Percentiles rank a stretch among this genome's conserved stretches.
phyloP scores from a whole-genome alignment of 2,888 invertebrate genomes.

The Priocnemis perturbator region DNA sequence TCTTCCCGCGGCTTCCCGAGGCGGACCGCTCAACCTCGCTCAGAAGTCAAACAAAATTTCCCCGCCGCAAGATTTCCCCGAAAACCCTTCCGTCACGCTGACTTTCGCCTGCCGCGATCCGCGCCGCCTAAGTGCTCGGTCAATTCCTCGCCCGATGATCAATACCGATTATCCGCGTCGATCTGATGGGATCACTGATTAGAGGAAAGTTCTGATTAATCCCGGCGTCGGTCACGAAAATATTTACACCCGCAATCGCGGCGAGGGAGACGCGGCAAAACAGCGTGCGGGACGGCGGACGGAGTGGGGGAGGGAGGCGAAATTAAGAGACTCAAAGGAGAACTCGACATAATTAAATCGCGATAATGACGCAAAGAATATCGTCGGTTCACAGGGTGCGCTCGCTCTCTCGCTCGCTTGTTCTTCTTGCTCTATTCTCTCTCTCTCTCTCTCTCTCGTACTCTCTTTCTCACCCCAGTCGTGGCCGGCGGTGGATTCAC shows the following conservation, averaged over 20 bases:
- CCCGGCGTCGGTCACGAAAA: slow-evolving; percentile 1
- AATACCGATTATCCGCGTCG: too few species aligned
- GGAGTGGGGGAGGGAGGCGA: slow-evolving; percentile 31
- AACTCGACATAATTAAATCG: slow-evolving; percentile 68
- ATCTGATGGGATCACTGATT: too few species aligned
- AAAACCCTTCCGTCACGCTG: too few species aligned
- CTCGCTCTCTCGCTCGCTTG: slow-evolving; percentile 3
- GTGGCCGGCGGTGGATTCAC: slow-evolving; percentile 33
- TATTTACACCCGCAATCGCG: slow-evolving; percentile 29
- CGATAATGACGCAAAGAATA: slow-evolving; percentile 71
- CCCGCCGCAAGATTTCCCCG: too few species aligned
- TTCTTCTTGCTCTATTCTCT: background rate
- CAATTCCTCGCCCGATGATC: too few species aligned
- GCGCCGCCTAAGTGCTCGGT: too few species aligned
- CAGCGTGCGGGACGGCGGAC: slow-evolving; percentile 5
- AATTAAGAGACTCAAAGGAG: slow-evolving; percentile 69
- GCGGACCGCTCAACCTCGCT: background rate
- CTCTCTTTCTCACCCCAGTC: slow-evolving; percentile 8
- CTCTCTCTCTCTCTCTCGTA: background rate
- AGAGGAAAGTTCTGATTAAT: too few species aligned
- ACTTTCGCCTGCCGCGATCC: too few species aligned
- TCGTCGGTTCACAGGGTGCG: slow-evolving; percentile 31
- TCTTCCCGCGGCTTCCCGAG: slow-evolving; percentile 19
- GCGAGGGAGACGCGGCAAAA: background rate
- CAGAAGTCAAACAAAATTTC: too few species aligned